Evolutionary conservation across 2,113 vertebrate species (phyloP).

Genomic region (Columbina picui): DNA sequence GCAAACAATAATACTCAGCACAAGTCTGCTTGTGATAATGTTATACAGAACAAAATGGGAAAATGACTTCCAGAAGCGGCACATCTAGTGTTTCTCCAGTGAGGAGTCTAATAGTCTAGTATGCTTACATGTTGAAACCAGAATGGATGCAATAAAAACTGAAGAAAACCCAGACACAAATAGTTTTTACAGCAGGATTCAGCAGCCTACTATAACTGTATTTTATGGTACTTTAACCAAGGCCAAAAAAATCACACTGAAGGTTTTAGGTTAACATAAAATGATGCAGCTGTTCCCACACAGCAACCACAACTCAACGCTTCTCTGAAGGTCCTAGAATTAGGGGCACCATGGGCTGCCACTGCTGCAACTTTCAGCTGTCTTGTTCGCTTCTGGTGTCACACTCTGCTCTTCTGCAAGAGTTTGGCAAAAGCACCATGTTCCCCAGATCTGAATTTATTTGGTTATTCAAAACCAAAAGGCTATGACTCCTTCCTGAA

Average conservation of each 20-base stretch:
- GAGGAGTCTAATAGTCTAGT: not conserved
- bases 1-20: not conserved
- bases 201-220: not conserved
- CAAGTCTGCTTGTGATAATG: not conserved
- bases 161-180: not conserved
- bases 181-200: not conserved
- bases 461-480: not conserved
- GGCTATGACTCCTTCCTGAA: not conserved
- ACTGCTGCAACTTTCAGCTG: not conserved
- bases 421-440: not conserved
- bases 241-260: not conserved
- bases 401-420: not conserved
- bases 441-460: not conserved
- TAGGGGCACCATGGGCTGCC: not conserved
- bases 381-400: not conserved
- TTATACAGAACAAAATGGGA: not conserved
- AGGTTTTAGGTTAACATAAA: not conserved
- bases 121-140: not conserved
- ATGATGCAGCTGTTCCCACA: not conserved
- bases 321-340: not conserved
- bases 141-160: not conserved
- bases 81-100: not conserved
- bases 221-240: not conserved
- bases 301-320: not conserved
- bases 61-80: not conserved